Conservation (phyloP, 2,797 vertebrate genomes). For the Melanotaenia maccullochi region DNA sequence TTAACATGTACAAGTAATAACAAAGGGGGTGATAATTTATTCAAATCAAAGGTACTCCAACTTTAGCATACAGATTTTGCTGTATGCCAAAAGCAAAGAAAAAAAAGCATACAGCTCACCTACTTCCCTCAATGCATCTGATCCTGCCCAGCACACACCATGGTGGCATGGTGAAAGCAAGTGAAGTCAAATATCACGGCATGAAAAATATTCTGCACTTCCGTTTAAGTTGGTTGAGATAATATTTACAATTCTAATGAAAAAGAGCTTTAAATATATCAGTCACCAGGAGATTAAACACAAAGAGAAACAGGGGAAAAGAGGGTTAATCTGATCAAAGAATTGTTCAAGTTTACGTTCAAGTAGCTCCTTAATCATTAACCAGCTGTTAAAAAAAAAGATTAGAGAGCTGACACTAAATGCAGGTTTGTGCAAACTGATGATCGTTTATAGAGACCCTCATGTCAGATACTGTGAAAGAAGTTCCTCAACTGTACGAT, state of each 20-base stretch:
- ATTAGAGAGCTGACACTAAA: conserved; percentile 11
- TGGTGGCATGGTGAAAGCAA: neutral
- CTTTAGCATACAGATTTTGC: neutral
- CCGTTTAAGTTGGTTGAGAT: conserved; percentile 67
- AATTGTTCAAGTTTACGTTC: conserved; percentile 65
- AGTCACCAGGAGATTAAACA: conserved; percentile 68
- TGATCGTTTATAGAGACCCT: conserved; percentile 30
- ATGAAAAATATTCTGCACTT: neutral
- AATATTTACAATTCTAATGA: conserved; percentile 81
- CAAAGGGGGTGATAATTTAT: neutral
- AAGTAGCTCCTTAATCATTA: neutral
- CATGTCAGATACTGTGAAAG: conserved; percentile 30
- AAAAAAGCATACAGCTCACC: too few relatives aligned
- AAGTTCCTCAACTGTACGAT: conserved; percentile 28
- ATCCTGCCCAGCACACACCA: neutral
- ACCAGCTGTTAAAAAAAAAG: conserved; percentile 1
- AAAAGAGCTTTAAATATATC: conserved; percentile 83
- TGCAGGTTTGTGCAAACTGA: conserved; percentile 22
- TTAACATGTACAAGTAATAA: neutral
- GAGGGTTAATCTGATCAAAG: conserved; percentile 71
- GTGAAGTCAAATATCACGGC: neutral
- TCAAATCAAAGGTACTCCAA: too few relatives aligned
- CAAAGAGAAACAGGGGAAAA: conserved; percentile 66
- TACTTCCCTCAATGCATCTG: neutral
- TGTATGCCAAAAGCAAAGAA: neutral